Percentiles rank a stretch among this genome's conserved stretches.
phyloP scores from a whole-genome alignment of 2,113 vertebrate genomes.

The Acrocephalus kingi region DNA sequence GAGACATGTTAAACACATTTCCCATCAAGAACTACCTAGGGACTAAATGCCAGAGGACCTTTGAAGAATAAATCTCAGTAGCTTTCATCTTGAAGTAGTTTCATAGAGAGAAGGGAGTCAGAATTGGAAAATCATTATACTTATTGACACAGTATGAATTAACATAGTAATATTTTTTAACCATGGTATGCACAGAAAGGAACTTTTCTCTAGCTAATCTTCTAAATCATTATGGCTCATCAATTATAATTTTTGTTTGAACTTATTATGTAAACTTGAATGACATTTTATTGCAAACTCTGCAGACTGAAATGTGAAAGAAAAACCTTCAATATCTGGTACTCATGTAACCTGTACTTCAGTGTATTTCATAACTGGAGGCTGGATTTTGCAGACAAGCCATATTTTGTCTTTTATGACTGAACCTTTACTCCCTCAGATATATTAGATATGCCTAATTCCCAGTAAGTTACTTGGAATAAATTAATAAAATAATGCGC shows the following conservation, averaged over 20 bases:
- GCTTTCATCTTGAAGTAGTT: no score
- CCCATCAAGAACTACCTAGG: no score
- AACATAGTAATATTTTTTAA: constrained; percentile 37
- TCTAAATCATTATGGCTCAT: constrained; percentile 58
- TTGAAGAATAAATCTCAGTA: no score
- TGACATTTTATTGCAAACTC: constrained; percentile 2
- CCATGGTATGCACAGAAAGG: background rate
- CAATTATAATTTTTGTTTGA: constrained; percentile 63
- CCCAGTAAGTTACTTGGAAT: background rate
- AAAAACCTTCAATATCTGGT: background rate
- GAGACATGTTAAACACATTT: no score
- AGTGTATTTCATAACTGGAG: constrained; percentile 36
- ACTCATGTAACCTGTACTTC: background rate
- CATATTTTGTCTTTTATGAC: background rate
- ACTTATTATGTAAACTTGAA: constrained; percentile 31
- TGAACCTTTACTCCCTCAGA: background rate
- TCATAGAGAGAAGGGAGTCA: background rate
- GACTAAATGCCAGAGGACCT: no score
- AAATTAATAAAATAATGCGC: background rate
- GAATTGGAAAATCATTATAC: constrained; percentile 16
- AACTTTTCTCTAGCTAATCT: constrained; percentile 43
- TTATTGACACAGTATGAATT: constrained; percentile 40
- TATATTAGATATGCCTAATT: background rate
- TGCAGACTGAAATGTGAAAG: constrained; percentile 47
- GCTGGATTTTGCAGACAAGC: background rate